Evolutionary conservation across 1,140 invertebrate species (phyloP).

Genomic region (Sipha flava): DNA sequence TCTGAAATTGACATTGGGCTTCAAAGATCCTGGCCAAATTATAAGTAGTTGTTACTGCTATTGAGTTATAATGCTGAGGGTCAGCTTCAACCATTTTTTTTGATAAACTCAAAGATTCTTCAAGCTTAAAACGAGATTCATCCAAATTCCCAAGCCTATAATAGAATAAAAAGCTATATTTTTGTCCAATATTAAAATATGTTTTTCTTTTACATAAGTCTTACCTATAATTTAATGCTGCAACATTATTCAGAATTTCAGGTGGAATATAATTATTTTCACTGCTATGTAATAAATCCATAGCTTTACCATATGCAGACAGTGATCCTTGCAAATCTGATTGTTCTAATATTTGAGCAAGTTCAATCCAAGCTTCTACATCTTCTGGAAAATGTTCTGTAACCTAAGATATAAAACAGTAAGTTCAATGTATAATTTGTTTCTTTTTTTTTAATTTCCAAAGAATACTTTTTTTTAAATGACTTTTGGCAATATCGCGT

Average conservation of each 20-base stretch:
- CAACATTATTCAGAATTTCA: constrained; percentile 97
- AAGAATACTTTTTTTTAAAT: constrained; percentile 64
- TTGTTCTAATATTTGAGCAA: constrained; percentile 96
- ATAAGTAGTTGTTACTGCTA: constrained; percentile 93
- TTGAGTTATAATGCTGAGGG: constrained; percentile 90
- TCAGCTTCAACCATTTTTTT: constrained; percentile 70
- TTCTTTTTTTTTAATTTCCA: background rate
- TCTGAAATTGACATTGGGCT: constrained; percentile 83
- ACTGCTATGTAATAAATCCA: constrained; percentile 75
- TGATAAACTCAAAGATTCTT: constrained; percentile 74
- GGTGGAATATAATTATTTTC: constrained; percentile 91
- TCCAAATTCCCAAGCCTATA: constrained; percentile 66
- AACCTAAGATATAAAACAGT: constrained; percentile 47
- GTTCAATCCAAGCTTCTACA: constrained; percentile 97
- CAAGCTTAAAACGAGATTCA: constrained; percentile 76
- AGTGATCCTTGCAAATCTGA: constrained; percentile 81
- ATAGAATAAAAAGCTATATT: constrained; percentile 24
- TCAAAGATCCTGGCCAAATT: constrained; percentile 92
- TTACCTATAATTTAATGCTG: constrained; percentile 78
- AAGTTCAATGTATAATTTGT: background rate
- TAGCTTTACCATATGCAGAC: constrained; percentile 87
- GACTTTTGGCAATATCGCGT: constrained; percentile 82
- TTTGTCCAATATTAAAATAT: no score
- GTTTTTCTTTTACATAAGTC: no score
- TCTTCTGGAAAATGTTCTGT: constrained; percentile 97